These are phyloP conservation scores for Anastatus disparis DNA, from an alignment of 1,140 invertebrate species.

Conservation along the genomic window DNA sequence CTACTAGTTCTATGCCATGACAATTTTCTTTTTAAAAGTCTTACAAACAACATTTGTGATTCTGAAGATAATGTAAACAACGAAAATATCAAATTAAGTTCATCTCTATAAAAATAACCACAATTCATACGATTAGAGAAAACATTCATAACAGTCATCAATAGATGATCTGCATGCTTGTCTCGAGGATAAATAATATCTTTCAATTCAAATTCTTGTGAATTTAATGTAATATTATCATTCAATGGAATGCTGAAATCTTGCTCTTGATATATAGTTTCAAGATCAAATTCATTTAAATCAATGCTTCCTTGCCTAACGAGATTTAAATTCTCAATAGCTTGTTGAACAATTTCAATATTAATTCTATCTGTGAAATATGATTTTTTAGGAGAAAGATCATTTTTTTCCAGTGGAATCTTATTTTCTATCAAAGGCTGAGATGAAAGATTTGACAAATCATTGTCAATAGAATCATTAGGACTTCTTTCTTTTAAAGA, in stretches of 20 bases:
- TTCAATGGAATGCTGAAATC: conserved; percentile 44
- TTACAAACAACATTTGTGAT: conserved; percentile 54
- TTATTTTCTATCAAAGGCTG: background rate
- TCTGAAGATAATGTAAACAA: conserved; percentile 46
- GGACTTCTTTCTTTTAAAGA: too few species aligned
- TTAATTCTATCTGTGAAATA: conserved; percentile 36
- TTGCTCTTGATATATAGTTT: conserved; percentile 49
- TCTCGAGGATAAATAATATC: conserved; percentile 49
- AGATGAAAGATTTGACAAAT: background rate
- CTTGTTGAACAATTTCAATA: conserved; percentile 17
- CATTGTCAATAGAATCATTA: background rate
- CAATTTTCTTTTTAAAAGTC: conserved; percentile 55
- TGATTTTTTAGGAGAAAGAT: conserved; percentile 31
- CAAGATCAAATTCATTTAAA: conserved; percentile 52
- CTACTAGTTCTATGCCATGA: conserved; percentile 46
- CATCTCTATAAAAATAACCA: conserved; percentile 55
- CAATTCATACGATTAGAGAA: conserved; percentile 57
- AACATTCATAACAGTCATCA: conserved; percentile 48
- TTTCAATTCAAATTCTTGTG: conserved; percentile 46
- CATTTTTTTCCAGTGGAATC: background rate
- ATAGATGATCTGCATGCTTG: conserved; percentile 48
- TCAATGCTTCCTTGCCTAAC: conserved; percentile 46
- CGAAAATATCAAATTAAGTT: conserved; percentile 52
- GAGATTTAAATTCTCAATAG: conserved; percentile 55
- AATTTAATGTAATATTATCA: conserved; percentile 32